Percentiles rank a stretch among this genome's conserved stretches.
Evolutionary conservation across 2,113 vertebrate species (phyloP).

Genomic region (Etheostoma spectabile): DNA sequence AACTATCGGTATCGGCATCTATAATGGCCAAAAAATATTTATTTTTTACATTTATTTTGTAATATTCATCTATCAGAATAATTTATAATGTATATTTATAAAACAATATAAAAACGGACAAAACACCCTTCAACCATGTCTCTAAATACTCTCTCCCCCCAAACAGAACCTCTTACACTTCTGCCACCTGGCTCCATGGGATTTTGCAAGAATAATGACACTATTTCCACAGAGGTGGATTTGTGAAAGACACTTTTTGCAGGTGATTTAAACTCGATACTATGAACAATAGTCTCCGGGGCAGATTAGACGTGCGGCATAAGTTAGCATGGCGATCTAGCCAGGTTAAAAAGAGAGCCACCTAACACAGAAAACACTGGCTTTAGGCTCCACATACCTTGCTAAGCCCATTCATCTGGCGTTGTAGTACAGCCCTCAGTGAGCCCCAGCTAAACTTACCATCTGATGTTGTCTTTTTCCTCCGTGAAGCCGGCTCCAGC

Average conservation of each 20-base stretch:
- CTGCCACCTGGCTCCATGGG: too few species aligned
- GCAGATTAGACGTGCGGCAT: background rate
- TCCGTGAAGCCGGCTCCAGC: constrained; percentile 89
- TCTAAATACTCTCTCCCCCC: too few species aligned
- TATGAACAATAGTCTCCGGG: background rate
- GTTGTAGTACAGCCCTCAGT: background rate
- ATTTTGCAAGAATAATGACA: too few species aligned
- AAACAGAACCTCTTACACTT: too few species aligned
- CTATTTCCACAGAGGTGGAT: too few species aligned
- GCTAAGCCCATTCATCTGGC: background rate
- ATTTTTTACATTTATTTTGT: too few species aligned
- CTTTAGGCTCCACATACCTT: background rate
- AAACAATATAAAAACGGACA: too few species aligned
- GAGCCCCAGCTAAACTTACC: constrained; percentile 74
- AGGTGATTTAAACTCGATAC: background rate
- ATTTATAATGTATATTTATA: too few species aligned
- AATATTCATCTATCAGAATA: too few species aligned
- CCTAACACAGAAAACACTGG: background rate
- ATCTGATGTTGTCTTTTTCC: constrained; percentile 88
- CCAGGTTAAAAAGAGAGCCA: background rate
- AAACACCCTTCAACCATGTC: too few species aligned
- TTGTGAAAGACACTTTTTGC: background rate
- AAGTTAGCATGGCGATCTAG: background rate
- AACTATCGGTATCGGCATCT: too few species aligned
- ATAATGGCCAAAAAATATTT: too few species aligned